Base-by-base conservation (phyloP, 2,113 vertebrate genomes). In the Solenodon paradoxus region DNA sequence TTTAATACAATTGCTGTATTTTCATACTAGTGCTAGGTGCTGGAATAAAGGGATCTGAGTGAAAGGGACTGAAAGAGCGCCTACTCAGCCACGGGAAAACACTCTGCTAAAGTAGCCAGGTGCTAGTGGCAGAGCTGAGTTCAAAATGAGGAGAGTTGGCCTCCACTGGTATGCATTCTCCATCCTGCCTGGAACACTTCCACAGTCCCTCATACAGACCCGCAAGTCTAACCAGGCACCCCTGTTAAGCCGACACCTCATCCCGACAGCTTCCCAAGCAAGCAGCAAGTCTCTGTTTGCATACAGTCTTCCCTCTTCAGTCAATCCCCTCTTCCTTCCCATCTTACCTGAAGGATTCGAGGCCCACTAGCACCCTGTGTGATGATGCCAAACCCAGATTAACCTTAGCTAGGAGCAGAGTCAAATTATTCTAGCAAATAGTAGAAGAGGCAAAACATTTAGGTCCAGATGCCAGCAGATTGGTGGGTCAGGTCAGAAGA, bases 241-340 rank as follows among this genome's bases (percentile, higher is more conserved):
- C 15, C 5, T 26, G 4, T 38, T 30, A 69, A 24, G 32, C 53
- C 11, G 72, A 17, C 32, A 19, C 3, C 9, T 32, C 38, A 13
- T 2, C 13, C 24, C 17, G 16, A 2, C 22, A 7, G 45, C 10
- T 72, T 19, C 38, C 26, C 12, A 28, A 2, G 26, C 40, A 35
- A 82, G 28, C 51, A 64, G 8, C 6, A 51, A 0, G 9, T n/a
- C 55, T 55, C 0, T 24, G 22, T 2, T 42, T 63, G 12, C 19
- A 38, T 0, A 30, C 20, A 12, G 12, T 71, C 19, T 51, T 19
- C 9, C 20, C 1, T 51, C 71, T 69, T n/a, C n/a, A n/a, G n/a
- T n/a, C n/a, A n/a, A 20, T 9, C 71, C n/a, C 15, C 38, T 30
- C 11, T 12, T 71, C 12, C 20, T 59, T 3, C 24, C 16, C 38